phyloP scores from a whole-genome alignment of 2,888 invertebrate genomes.

The Uloborus plumipes region DNA sequence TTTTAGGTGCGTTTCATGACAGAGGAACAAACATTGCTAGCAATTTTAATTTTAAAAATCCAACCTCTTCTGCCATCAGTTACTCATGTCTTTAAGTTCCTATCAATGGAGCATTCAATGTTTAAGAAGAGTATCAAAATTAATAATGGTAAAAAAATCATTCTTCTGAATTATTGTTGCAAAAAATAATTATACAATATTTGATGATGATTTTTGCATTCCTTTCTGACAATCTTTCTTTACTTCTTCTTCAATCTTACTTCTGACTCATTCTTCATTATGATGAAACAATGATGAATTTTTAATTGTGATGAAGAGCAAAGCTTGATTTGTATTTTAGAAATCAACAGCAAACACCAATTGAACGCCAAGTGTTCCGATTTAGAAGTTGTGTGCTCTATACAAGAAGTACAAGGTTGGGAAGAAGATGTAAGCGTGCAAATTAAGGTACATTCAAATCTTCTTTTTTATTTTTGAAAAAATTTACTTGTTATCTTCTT shows the following conservation, averaged over 20 bases:
- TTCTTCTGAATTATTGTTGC: not conserved
- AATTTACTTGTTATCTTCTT: too few relatives aligned
- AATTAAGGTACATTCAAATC: constrained; percentile 71
- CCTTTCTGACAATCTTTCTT: too few relatives aligned
- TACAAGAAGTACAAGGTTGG: constrained; percentile 69
- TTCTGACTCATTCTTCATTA: too few relatives aligned
- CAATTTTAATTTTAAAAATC: constrained; percentile 70
- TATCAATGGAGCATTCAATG: constrained; percentile 72
- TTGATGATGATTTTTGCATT: not conserved
- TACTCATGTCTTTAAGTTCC: constrained; percentile 72
- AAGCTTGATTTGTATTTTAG: not conserved
- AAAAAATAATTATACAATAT: not conserved
- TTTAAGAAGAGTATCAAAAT: constrained; percentile 72
- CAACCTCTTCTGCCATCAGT: constrained; percentile 72
- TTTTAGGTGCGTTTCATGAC: constrained; percentile 69
- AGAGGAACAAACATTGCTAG: constrained; percentile 68
- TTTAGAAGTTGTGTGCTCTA: constrained; percentile 71
- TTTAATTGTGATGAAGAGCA: too few relatives aligned
- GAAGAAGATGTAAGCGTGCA: constrained; percentile 72
- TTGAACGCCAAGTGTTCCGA: constrained; percentile 70
- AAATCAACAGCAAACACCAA: not conserved
- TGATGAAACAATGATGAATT: too few relatives aligned
- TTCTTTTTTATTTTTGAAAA: not conserved
- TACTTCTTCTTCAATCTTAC: too few relatives aligned
- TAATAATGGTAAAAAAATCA: constrained; percentile 68